These are phyloP conservation scores for Erythrolamprus reginae DNA, from an alignment of 2,113 vertebrate species.

Conservation along the genomic window DNA sequence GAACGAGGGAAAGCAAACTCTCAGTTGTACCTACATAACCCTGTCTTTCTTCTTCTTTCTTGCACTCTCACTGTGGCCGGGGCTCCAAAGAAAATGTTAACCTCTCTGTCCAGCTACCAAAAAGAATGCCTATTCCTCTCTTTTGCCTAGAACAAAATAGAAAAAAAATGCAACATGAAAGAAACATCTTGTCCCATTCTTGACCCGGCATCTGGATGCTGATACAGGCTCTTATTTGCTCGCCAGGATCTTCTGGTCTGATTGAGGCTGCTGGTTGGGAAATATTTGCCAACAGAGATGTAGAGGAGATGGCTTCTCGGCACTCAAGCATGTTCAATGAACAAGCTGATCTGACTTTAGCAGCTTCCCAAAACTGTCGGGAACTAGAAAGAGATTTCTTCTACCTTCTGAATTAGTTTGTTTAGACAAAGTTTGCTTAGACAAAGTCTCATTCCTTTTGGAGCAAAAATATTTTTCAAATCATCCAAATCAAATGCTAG, in stretches of 20 bases:
- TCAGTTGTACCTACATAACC: neutral
- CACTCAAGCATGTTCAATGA: neutral
- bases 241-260: neutral
- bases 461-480: constrained; percentile 39
- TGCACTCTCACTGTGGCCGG: neutral
- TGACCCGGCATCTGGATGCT: neutral
- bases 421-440: neutral
- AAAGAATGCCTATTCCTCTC: neutral
- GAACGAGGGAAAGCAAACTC: neutral
- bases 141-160: neutral
- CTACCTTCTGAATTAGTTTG: too few relatives aligned
- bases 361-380: neutral
- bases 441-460: neutral
- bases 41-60: neutral
- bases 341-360: neutral
- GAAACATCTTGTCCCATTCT: neutral
- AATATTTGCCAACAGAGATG: neutral
- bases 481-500: constrained; percentile 29
- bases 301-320: neutral
- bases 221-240: too few relatives aligned
- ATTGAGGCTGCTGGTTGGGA: neutral
- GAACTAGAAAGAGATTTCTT: neutral
- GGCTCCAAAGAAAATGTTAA: neutral
- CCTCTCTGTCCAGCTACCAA: neutral
- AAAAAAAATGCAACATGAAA: neutral